Evolutionary conservation across 2,797 vertebrate genomes (phyloP), one percentile per base, ranked within the genome.

Genomic region (Glyptemys insculpta): DNA sequence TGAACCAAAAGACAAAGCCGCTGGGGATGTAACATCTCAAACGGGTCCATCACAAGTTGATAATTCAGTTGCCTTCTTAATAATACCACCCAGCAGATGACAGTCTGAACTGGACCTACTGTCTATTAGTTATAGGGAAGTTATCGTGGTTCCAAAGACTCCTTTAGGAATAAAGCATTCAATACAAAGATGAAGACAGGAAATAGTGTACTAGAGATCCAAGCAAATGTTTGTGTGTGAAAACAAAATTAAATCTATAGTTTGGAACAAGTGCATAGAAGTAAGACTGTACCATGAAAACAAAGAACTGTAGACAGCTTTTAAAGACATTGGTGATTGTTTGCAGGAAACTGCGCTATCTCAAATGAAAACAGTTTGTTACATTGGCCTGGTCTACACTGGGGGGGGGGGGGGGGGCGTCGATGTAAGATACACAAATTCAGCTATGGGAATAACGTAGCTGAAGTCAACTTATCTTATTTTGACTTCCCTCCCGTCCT

Each of bases 91-190:
- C 79, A 86, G 6, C 8, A 76, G 21, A 31, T 81, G 49, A 85
- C 37, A 65, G 31, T 10, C 87, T 53, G 11, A 95, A 91, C 2
- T 76, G 12, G 37, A 93, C 68, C 50, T 79, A n/a, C 50, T 87
- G 86, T 85, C 92, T 85, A 14, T 86, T 52, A 83, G 4, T 56
- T 34, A 81, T 82, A 81, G 9, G 79, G 10, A 89, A 91, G 3
- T 68, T 56, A 88, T 2, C 12, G 84, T 12, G 41, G 4, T 84
- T 76, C 7, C 4, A 87, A 81, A 87, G n/a, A 76, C 27, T 62
- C 54, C 14, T 53, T 37, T 62, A 47, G 7, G 53, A 91, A 14
- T 14, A 91, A 92, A 94, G 82, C 82, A 56, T 88, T 91, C 50
- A 74, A 41, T 54, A 62, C 57, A n/a, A 62, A 89, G 4, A 81